phyloP scores from a whole-genome alignment of 2,888 invertebrate species.

The Pammene fasciana region DNA sequence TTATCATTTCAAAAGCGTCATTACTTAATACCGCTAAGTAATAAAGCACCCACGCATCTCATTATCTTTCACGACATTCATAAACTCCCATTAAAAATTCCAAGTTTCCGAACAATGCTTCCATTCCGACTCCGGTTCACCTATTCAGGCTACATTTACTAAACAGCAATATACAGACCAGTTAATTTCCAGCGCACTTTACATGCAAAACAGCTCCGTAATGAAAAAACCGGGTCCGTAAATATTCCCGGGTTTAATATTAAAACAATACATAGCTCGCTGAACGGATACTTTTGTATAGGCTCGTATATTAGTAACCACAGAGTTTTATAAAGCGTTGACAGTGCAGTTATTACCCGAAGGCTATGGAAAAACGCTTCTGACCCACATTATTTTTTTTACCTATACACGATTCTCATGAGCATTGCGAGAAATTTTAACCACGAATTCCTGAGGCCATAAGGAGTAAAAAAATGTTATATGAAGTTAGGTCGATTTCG shows the following conservation, averaged over 20 bases:
- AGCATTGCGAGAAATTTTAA: too few species aligned
- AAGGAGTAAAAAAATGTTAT: too few species aligned
- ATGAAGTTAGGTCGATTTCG: too few species aligned
- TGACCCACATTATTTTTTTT: too few species aligned
- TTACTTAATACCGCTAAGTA: too few species aligned
- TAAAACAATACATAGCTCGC: slow-evolving; percentile 46
- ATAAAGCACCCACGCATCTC: neutral
- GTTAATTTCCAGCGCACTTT: slow-evolving; percentile 33
- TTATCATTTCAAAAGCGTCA: too few species aligned
- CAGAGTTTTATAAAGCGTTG: neutral
- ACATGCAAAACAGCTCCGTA: slow-evolving; percentile 36
- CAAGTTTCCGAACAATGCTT: slow-evolving; percentile 10
- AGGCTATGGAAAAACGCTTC: too few species aligned
- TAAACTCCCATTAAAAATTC: neutral
- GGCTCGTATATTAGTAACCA: neutral
- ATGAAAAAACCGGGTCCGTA: slow-evolving; percentile 40
- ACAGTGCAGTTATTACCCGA: too few species aligned
- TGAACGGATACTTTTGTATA: slow-evolving; percentile 52
- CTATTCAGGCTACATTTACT: slow-evolving; percentile 19
- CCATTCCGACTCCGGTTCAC: slow-evolving; percentile 12
- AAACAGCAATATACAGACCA: slow-evolving; percentile 27
- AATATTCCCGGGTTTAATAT: slow-evolving; percentile 50
- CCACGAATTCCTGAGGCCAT: too few species aligned
- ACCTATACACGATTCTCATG: too few species aligned
- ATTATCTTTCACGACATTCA: neutral